Evolutionary conservation across 2,113 vertebrate species (phyloP).

Genomic region (Tachuris rubrigastra): DNA sequence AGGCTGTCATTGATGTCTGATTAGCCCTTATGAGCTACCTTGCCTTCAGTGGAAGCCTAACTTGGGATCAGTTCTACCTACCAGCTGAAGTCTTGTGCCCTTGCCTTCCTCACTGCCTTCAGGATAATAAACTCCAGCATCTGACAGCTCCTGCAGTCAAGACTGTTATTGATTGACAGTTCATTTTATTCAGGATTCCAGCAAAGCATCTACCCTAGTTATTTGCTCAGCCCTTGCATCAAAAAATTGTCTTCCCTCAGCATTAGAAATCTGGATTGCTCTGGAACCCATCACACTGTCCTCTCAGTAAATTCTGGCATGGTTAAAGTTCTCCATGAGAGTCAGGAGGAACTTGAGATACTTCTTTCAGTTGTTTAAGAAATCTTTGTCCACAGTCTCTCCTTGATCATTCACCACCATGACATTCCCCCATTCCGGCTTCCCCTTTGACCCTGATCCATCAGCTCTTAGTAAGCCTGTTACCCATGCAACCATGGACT

Average conservation of each 20-base stretch:
- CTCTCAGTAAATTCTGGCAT: not conserved
- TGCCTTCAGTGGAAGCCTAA: not conserved
- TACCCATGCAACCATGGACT: not conserved
- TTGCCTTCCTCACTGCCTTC: not conserved
- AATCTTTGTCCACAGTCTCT: not conserved
- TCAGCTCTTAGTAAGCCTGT: not conserved
- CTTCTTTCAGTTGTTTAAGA: not conserved
- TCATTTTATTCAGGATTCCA: not conserved
- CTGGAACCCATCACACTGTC: not conserved
- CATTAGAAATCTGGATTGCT: not conserved
- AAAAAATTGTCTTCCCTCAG: not conserved
- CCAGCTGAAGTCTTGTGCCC: not conserved
- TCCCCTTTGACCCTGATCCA: not conserved
- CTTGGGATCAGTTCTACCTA: not conserved
- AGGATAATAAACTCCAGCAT: not conserved
- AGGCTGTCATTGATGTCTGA: not conserved
- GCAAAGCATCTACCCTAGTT: not conserved
- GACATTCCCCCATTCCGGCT: not conserved
- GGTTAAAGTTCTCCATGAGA: not conserved
- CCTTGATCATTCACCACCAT: not conserved
- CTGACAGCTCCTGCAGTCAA: slow-evolving; percentile 27
- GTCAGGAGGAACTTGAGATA: not conserved
- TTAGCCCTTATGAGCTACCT: not conserved
- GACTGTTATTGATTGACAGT: not conserved
- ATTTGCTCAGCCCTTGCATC: not conserved